A percentile compares a stretch with the other conserved stretches of the same genome.
Evolutionary conservation across 2,797 vertebrate species (phyloP).

Genomic region (Darevskia mixta): DNA sequence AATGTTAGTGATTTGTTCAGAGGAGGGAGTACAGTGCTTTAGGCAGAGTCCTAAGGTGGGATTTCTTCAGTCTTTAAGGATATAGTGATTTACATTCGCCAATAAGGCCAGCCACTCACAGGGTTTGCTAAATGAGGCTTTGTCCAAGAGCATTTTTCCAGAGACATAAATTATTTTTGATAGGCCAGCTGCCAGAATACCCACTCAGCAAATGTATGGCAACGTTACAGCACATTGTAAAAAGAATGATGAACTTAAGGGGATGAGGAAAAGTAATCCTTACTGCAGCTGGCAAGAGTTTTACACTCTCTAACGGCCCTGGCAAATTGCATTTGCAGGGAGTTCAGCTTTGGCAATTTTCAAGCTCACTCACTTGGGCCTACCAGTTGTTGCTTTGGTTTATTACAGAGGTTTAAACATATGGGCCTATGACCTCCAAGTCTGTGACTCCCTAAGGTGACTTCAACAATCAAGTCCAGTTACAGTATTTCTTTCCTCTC

Average conservation of each 20-base stretch:
- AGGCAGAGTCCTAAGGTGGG: conserved; percentile 14
- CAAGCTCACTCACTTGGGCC: conserved; percentile 66
- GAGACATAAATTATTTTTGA: conserved; percentile 65
- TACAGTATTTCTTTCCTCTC: conserved; percentile 44
- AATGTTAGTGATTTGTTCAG: rapidly evolving
- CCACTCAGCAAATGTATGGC: conserved; percentile 58
- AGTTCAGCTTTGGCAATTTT: conserved; percentile 62
- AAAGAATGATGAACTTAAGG: conserved; percentile 63
- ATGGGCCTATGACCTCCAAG: conserved; percentile 65
- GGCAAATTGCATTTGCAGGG: conserved; percentile 67
- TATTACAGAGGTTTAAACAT: conserved; percentile 75
- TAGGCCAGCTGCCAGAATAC: conserved; percentile 56
- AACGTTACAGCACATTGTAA: conserved; percentile 53
- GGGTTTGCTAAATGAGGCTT: conserved; percentile 46
- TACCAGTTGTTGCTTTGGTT: conserved; percentile 60
- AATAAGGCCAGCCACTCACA: neutral
- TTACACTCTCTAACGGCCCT: conserved; percentile 51
- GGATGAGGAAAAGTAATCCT: conserved; percentile 71
- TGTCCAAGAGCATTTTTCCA: conserved; percentile 56
- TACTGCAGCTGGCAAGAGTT: conserved; percentile 62
- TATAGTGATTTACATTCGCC: conserved; percentile 37
- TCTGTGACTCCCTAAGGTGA: conserved; percentile 66
- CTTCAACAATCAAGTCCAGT: conserved; percentile 46
- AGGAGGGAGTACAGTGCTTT: neutral
- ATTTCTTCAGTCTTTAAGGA: conserved; percentile 31